A percentile compares a stretch with the other conserved stretches of the same genome.
Conservation (phyloP, 2,797 vertebrate species). For the Brotula barbata region DNA sequence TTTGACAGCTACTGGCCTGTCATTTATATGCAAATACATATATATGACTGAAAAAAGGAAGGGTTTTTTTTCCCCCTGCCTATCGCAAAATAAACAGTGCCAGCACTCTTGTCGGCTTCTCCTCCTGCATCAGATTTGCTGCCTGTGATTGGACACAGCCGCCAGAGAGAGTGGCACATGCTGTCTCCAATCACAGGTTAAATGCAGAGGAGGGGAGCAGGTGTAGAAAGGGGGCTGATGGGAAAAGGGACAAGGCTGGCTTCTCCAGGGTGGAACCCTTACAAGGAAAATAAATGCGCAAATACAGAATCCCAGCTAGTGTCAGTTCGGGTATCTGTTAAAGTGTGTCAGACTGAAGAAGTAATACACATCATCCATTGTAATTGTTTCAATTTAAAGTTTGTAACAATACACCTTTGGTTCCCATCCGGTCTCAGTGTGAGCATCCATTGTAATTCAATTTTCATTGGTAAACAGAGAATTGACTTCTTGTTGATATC, state of each 20-base stretch:
- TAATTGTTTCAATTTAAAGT: no score
- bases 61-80: constrained; percentile 21
- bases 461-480: no score
- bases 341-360: no score
- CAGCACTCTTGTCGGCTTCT: constrained; percentile 36
- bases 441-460: no score
- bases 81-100: constrained; percentile 65
- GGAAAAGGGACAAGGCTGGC: constrained; percentile 19
- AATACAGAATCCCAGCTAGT: no score
- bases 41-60: constrained; percentile 33
- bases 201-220: constrained; percentile 44
- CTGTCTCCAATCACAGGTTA: constrained; percentile 59
- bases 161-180: constrained; percentile 47
- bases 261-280: constrained; percentile 28
- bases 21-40: constrained; percentile 78
- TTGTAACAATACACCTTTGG: no score
- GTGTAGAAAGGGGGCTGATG: constrained; percentile 45
- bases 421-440: no score
- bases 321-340: no score
- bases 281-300: constrained; percentile 28
- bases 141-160: constrained; percentile 60
- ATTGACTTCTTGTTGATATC: no score
- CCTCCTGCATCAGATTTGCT: constrained; percentile 43
- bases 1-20: constrained; percentile 52
- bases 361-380: no score